Evolutionary conservation across 1,140 invertebrate species (phyloP).

Genomic region (Psilanteris sp.): DNA sequence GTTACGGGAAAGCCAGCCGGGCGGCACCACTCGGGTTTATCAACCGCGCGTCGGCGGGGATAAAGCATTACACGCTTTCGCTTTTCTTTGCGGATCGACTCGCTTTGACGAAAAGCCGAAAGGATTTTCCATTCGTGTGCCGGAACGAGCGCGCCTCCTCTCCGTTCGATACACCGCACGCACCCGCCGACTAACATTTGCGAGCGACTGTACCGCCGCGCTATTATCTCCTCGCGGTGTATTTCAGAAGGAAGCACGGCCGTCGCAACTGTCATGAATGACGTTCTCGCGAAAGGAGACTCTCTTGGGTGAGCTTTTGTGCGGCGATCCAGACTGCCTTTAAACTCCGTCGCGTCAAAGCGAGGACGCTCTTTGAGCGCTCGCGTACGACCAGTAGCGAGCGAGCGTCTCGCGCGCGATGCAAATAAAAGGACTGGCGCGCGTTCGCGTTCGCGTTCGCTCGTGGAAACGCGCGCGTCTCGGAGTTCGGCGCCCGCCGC

Average conservation of each 20-base stretch:
- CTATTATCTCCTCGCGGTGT: slow-evolving; percentile 78
- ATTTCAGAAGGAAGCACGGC: slow-evolving; percentile 75
- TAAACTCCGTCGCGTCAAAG: slow-evolving; percentile 45
- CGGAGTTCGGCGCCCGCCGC: slow-evolving; percentile 20
- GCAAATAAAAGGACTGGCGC: slow-evolving; percentile 30
- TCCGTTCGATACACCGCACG: too few species aligned
- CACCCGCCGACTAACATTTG: slow-evolving; percentile 56
- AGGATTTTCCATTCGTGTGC: slow-evolving; percentile 32
- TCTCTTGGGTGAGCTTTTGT: slow-evolving; percentile 57
- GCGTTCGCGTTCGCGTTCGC: slow-evolving; percentile 11
- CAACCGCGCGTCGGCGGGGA: slow-evolving; percentile 1
- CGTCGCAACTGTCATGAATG: slow-evolving; percentile 66
- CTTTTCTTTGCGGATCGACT: slow-evolving; percentile 12
- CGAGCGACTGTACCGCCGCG: slow-evolving; percentile 71
- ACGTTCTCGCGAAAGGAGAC: slow-evolving; percentile 49
- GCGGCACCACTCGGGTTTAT: too few species aligned
- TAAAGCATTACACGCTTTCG: slow-evolving; percentile 18
- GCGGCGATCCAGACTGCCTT: slow-evolving; percentile 52
- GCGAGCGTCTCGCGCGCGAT: slow-evolving; percentile 18
- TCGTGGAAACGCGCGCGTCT: slow-evolving; percentile 20
- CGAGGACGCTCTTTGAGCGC: slow-evolving; percentile 46
- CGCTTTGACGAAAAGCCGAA: slow-evolving; percentile 21
- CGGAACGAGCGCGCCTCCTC: slow-evolving; percentile 19
- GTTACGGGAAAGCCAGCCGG: too few species aligned
- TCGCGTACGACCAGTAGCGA: slow-evolving; percentile 43